Percentiles rank a stretch among this genome's conserved stretches.
Conservation (phyloP, 2,113 vertebrate genomes). For the Caracal caracal region DNA sequence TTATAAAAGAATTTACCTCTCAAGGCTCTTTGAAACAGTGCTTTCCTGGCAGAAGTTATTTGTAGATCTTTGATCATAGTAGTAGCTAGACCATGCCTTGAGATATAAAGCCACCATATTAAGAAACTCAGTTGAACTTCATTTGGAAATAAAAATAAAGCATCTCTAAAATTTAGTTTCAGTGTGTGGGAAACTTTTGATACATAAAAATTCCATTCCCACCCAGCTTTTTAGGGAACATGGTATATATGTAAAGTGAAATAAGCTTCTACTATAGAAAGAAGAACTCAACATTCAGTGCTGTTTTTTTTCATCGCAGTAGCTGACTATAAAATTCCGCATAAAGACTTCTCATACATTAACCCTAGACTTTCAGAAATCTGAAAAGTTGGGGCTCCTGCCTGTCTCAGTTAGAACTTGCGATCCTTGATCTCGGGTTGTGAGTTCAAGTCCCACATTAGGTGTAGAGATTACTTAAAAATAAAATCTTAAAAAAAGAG, state of each 20-base stretch:
- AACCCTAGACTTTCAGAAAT: conserved; percentile 9
- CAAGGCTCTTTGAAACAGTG: conserved; percentile 31
- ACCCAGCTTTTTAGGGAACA: conserved; percentile 63
- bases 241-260: conserved; percentile 58
- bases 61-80: conserved; percentile 34
- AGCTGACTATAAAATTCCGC: not conserved
- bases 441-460: not conserved
- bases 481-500: not conserved
- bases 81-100: conserved; percentile 20
- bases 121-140: conserved; percentile 50
- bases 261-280: conserved; percentile 49
- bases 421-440: not conserved
- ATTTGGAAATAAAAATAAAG: conserved; percentile 60
- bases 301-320: not conserved
- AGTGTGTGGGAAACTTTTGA: conserved; percentile 33
- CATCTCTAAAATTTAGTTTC: conserved; percentile 64
- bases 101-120: conserved; percentile 8
- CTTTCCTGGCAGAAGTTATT: conserved; percentile 27
- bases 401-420: not conserved
- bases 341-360: not conserved
- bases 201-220: conserved; percentile 61
- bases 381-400: not conserved
- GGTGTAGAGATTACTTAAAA: not conserved
- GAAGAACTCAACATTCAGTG: conserved; percentile 53
- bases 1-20: conserved; percentile 52